Evolutionary conservation across 2,797 vertebrate genomes (phyloP).

Genomic region (Octomys mimax): DNA sequence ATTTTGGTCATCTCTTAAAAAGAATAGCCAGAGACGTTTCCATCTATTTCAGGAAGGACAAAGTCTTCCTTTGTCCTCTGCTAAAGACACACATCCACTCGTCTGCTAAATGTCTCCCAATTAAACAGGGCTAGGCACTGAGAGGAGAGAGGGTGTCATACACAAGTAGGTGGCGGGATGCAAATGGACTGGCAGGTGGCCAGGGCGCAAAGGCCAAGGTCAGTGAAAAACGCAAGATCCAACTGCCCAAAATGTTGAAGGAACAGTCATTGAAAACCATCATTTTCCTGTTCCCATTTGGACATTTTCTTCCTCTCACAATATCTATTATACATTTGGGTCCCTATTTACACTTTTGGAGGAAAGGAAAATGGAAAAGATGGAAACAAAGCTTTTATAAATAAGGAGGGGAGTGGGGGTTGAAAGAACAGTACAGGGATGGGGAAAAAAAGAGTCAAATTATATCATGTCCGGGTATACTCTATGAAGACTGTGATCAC

Average conservation of each 20-base stretch:
- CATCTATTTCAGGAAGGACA: background rate
- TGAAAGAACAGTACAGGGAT: background rate
- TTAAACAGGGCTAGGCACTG: background rate
- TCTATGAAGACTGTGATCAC: background rate
- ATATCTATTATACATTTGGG: background rate
- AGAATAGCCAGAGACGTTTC: constrained; percentile 58
- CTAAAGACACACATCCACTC: constrained; percentile 5
- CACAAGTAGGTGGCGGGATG: background rate
- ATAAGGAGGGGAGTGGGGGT: too few relatives aligned
- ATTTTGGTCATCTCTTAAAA: constrained; percentile 83
- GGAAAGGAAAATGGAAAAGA: background rate
- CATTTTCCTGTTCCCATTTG: background rate
- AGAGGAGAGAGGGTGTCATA: background rate
- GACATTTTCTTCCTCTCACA: background rate
- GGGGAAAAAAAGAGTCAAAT: background rate
- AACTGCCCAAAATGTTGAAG: constrained; percentile 1
- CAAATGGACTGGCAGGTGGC: background rate
- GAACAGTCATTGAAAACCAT: background rate
- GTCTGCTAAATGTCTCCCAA: background rate
- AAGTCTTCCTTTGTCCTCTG: constrained; percentile 13
- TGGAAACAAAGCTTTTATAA: background rate
- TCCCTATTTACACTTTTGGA: background rate
- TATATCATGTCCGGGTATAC: background rate
- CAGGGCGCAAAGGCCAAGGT: background rate
- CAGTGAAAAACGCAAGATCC: constrained; percentile 6